A percentile compares a stretch with the other conserved stretches of the same genome.
Conservation (phyloP, 2,888 invertebrate species). For the Euzetes globulus region DNA sequence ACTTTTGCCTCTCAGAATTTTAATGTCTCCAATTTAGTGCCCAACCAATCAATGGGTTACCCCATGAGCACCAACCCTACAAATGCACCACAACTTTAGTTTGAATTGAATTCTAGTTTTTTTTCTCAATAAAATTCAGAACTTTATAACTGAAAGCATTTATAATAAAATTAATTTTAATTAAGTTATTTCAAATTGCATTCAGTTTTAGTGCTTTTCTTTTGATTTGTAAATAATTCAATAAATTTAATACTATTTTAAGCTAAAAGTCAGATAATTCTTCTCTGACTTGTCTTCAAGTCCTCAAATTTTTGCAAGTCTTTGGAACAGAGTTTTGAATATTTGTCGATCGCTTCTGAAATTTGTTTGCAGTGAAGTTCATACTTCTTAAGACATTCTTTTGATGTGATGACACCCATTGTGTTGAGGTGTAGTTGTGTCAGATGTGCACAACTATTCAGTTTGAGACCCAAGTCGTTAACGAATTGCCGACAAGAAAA, state of each 20-base stretch:
- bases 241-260: neutral
- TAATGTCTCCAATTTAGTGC: neutral
- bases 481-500: conserved; percentile 31
- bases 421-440: neutral
- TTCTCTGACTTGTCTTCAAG: neutral
- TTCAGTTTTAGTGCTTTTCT: neutral
- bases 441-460: conserved; percentile 14
- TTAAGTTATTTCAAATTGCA: too few relatives aligned
- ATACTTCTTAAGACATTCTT: conserved; percentile 20
- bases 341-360: conserved; percentile 11
- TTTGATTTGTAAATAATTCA: neutral
- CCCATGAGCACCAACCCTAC: neutral
- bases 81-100: conserved; percentile 11
- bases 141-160: neutral
- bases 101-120: neutral
- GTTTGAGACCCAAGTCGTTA: conserved; percentile 24
- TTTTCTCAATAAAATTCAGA: too few relatives aligned
- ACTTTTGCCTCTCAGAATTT: neutral
- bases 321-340: neutral
- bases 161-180: neutral
- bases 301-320: conserved; percentile 6
- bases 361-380: conserved; percentile 31
- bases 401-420: conserved; percentile 17
- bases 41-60: neutral
- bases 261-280: neutral